phyloP scores from a whole-genome alignment of 2,888 invertebrate species.

The Leptogaster cylindrica region DNA sequence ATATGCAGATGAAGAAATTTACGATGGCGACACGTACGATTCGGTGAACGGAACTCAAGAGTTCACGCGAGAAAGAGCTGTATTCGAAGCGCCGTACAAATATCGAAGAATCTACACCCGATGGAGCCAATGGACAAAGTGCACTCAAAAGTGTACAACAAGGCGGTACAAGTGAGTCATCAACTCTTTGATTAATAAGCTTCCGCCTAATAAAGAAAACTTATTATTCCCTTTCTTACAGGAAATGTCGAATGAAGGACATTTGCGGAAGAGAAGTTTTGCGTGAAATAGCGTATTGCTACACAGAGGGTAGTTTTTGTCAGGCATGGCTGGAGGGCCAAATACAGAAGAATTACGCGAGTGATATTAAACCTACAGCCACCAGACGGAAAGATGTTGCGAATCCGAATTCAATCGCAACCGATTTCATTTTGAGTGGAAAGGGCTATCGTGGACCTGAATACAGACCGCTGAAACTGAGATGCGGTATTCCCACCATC shows the following conservation, averaged over 20 bases:
- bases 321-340: constrained; percentile 70
- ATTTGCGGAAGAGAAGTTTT: constrained; percentile 80
- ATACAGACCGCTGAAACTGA: constrained; percentile 61
- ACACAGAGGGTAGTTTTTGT: constrained; percentile 80
- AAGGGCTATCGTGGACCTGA: constrained; percentile 60
- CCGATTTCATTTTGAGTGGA: constrained; percentile 58
- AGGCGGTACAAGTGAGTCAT: constrained; percentile 71
- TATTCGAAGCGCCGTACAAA: constrained; percentile 54
- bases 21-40: constrained; percentile 53
- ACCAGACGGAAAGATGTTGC: constrained; percentile 54
- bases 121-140: constrained; percentile 86
- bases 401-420: constrained; percentile 53
- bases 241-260: constrained; percentile 75
- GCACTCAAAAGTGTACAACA: constrained; percentile 80
- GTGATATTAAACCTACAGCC: constrained; percentile 54
- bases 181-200: not conserved
- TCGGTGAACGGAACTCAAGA: constrained; percentile 48
- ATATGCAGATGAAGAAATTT: constrained; percentile 25
- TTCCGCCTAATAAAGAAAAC: not conserved
- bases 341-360: constrained; percentile 55
- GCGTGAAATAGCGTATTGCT: constrained; percentile 85
- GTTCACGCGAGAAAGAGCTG: constrained; percentile 54
- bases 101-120: constrained; percentile 68
- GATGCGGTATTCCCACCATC: constrained; percentile 58
- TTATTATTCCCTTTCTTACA: too few species aligned